Base-by-base conservation (phyloP, 23 tunicate genomes). In the Clavelina lepadiformis region DNA sequence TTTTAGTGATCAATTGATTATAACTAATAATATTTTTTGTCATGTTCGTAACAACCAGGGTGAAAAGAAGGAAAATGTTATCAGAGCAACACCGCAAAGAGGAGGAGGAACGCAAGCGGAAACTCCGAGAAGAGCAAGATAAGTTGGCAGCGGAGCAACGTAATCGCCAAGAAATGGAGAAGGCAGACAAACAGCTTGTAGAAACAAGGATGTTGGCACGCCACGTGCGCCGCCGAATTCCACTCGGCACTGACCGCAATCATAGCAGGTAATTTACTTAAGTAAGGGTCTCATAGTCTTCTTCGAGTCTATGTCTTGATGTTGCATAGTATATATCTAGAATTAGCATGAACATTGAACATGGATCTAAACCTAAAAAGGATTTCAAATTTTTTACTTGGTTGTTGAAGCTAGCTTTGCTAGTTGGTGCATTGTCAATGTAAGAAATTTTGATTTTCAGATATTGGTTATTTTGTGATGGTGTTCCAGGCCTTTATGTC, bases 381-480 rank as follows among this genome's bases (percentile, higher is more conserved):
- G 26, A 54, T 54, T n/a, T 54, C 8, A 11, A n/a, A 54, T 41
- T 41, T 41, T 41, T 41, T 15, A 41, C 11, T 11, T 41, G 49
- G 15, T 41, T 41, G 11, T 41, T 41, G 13, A 8, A 8, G 49
- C 49, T 11, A 41, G 11, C 49, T 8, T 41, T 15, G 11, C 49
- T 8, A 11, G 49, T 41, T 41, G 11, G 11, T 41, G 49, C 11
- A n/a, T n/a, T n/a, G n/a, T n/a, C n/a, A n/a, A n/a, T n/a, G n/a
- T n/a, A n/a, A n/a, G n/a, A n/a, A n/a, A n/a, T n/a, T n/a, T n/a
- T n/a, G n/a, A n/a, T n/a, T 23, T 46, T 7, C 54, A 83, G 94
- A 69, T 85, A 85, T 63, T 77, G 94, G 94, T 27, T 85, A 20
- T 71, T 85, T 36, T 64, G 77, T 55, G 94, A 85, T 61, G 78